Percentiles rank a stretch among this genome's conserved stretches.
Evolutionary conservation across 2,113 vertebrate species (phyloP).

Genomic region (Tursiops truncatus): DNA sequence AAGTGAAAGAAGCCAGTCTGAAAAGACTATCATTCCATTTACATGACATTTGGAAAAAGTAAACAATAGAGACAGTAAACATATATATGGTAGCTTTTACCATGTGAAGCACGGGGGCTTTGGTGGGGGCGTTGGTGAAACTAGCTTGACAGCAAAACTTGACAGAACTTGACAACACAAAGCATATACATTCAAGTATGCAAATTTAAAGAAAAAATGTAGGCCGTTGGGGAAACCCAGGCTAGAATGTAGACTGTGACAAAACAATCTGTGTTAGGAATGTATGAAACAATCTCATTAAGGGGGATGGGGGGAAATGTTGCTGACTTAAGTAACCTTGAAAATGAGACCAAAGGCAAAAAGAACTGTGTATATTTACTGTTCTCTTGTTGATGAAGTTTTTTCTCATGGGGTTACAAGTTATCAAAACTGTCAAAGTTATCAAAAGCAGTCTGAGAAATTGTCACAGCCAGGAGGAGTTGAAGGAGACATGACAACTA

Average conservation of each 20-base stretch:
- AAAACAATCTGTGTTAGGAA: background rate
- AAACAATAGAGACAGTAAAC: background rate
- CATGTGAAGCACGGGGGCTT: background rate
- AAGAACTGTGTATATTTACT: background rate
- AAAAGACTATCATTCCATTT: background rate
- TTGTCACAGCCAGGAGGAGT: background rate
- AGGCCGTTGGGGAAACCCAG: background rate
- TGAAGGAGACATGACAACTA: background rate
- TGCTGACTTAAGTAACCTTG: background rate
- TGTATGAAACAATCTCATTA: background rate
- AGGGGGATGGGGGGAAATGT: background rate
- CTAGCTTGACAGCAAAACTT: background rate
- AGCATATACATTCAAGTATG: background rate
- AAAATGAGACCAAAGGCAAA: background rate
- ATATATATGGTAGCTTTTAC: background rate
- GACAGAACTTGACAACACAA: background rate
- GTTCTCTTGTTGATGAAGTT: background rate
- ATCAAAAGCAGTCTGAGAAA: background rate
- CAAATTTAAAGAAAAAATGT: background rate
- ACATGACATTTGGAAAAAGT: background rate
- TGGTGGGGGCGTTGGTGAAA: rapidly evolving
- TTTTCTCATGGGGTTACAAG: background rate
- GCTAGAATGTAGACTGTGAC: background rate
- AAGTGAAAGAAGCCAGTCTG: background rate
- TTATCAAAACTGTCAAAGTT: background rate